Conservation (phyloP, 2,113 vertebrate species). For the Chionodraco myersi region DNA sequence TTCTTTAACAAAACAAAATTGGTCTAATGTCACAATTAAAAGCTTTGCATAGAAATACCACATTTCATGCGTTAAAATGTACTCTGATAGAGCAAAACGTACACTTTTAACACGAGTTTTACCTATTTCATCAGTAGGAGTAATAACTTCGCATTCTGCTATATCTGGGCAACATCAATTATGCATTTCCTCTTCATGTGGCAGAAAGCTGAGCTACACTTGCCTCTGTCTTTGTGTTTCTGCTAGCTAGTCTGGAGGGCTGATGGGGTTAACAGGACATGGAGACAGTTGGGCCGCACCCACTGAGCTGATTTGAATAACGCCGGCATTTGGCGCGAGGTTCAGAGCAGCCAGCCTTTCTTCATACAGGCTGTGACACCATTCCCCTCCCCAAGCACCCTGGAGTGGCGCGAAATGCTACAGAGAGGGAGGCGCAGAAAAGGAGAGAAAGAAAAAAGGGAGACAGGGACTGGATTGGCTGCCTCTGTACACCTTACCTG, state of each 20-base stretch:
- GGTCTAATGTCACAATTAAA: constrained; percentile 2
- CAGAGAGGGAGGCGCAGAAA: constrained; percentile 26
- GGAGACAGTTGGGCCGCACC: constrained; percentile 81
- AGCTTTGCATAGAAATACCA: not conserved
- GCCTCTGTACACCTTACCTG: constrained; percentile 32
- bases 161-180: constrained; percentile 3
- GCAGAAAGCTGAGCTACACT: constrained; percentile 2
- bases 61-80: not conserved
- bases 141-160: not conserved
- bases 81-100: not conserved
- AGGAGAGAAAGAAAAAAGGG: constrained; percentile 21
- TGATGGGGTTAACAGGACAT: constrained; percentile 76
- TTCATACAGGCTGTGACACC: constrained; percentile 61
- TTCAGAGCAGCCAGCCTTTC: constrained; percentile 63
- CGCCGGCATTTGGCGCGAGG: constrained; percentile 73
- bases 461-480: not conserved
- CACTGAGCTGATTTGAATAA: constrained; percentile 80
- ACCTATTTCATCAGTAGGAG: not conserved
- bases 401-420: constrained; percentile 78
- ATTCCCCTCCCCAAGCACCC: constrained; percentile 42
- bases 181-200: constrained; percentile 9
- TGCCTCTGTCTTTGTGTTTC: constrained; percentile 57
- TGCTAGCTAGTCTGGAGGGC: constrained; percentile 18
- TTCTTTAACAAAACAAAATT: not conserved
- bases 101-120: not conserved